Evolutionary conservation across 1,140 invertebrate species (phyloP).

Genomic region (Globodera rostochiensis): DNA sequence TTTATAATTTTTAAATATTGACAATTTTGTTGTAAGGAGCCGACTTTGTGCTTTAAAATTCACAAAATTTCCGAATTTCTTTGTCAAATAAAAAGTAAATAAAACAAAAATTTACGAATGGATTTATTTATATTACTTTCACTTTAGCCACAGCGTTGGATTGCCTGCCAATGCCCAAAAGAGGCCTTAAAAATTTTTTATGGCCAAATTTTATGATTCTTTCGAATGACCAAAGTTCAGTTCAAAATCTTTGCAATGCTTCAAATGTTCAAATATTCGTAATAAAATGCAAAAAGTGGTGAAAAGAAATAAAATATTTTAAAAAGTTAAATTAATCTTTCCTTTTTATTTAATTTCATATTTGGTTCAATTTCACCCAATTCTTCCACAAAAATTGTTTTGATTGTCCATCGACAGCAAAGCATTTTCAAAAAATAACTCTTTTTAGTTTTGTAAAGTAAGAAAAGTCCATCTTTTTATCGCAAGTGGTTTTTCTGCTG

Average conservation of each 20-base stretch:
- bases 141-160: not conserved
- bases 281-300: too few relatives aligned
- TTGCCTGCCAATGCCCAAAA: not conserved
- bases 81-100: not conserved
- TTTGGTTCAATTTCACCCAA: too few relatives aligned
- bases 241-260: not conserved
- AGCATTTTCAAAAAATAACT: not conserved
- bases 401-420: not conserved
- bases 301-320: too few relatives aligned
- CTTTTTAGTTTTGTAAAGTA: not conserved
- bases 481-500: not conserved
- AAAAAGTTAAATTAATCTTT: too few relatives aligned
- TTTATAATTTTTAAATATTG: too few relatives aligned
- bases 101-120: not conserved
- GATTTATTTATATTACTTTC: not conserved
- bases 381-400: not conserved
- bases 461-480: not conserved
- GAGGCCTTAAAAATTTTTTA: not conserved
- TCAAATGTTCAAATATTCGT: too few relatives aligned
- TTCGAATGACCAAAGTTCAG: not conserved
- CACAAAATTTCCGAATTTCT: not conserved
- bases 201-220: not conserved
- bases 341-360: too few relatives aligned
- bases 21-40: too few relatives aligned
- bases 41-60: too few relatives aligned